Percentiles rank a stretch among this genome's conserved stretches.
Conservation (phyloP, 2,797 vertebrate genomes). For the Sebastes matsubarae region DNA sequence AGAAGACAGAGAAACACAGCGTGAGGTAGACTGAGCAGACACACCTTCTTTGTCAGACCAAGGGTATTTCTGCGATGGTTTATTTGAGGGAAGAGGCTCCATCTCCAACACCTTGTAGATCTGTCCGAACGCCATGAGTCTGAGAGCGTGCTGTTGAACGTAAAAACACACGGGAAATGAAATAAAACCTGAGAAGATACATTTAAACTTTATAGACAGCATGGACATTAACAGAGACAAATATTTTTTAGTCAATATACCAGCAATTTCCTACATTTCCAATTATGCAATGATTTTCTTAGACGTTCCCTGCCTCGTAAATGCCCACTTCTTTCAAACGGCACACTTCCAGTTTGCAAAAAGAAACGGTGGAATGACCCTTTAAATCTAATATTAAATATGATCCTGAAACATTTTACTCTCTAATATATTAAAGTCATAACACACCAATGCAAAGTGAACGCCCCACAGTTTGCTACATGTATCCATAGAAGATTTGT, state of each 20-base stretch:
- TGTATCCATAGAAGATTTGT: not conserved
- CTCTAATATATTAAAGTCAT: not conserved
- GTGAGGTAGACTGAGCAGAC: slow-evolving; percentile 8
- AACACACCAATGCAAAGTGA: not conserved
- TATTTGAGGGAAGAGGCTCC: slow-evolving; percentile 97
- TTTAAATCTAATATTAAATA: not conserved
- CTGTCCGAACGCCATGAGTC: slow-evolving; percentile 97
- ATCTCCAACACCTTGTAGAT: slow-evolving; percentile 98
- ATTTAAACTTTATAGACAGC: not conserved
- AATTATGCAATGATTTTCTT: not conserved
- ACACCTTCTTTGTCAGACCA: slow-evolving; percentile 97
- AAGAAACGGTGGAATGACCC: rapidly evolving
- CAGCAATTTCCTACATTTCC: not conserved
- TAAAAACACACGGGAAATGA: slow-evolving; percentile 8
- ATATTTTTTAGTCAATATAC: not conserved
- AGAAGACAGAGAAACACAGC: not conserved
- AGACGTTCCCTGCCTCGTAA: not conserved
- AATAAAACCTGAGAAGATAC: not conserved
- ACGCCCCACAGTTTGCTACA: not conserved
- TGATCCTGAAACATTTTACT: not conserved
- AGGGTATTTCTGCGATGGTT: slow-evolving; percentile 96
- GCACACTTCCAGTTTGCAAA: not conserved
- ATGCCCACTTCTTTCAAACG: not conserved
- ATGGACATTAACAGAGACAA: not conserved
- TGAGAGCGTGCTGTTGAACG: slow-evolving; percentile 88